Evolutionary conservation across 2,113 vertebrate species (phyloP).

Genomic region (Peromyscus polionotus): DNA sequence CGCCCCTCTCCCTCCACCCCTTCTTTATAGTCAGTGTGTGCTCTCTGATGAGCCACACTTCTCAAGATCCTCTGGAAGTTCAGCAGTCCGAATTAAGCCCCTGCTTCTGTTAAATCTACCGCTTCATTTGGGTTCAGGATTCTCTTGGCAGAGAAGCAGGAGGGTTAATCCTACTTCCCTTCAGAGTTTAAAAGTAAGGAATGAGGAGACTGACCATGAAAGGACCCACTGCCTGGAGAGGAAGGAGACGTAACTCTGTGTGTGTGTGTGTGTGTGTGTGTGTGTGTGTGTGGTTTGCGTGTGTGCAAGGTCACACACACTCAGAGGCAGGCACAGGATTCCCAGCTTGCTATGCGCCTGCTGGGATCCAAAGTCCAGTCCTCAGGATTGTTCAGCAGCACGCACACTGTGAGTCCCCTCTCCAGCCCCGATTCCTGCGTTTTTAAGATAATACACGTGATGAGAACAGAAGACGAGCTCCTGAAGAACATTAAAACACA

Average conservation of each 20-base stretch:
- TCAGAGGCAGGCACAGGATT: neutral
- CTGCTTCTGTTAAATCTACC: slow-evolving; percentile 14
- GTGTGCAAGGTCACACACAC: too few species aligned
- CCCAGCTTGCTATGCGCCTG: neutral
- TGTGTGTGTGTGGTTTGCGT: neutral
- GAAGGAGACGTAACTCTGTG: neutral
- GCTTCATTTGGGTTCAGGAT: slow-evolving; percentile 20
- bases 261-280: neutral
- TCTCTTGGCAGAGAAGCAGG: slow-evolving; percentile 49
- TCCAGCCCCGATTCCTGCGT: neutral
- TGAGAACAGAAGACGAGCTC: slow-evolving; percentile 19
- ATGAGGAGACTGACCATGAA: neutral
- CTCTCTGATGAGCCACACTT: neutral
- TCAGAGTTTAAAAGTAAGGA: neutral
- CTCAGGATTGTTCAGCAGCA: neutral
- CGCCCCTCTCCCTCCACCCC: neutral
- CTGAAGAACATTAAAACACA: slow-evolving; percentile 18
- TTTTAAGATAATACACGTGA: slow-evolving; percentile 45
- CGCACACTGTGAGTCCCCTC: neutral
- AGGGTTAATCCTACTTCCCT: neutral
- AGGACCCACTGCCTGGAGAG: slow-evolving; percentile 30
- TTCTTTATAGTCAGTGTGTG: neutral
- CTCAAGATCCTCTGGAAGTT: slow-evolving; percentile 12
- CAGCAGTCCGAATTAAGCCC: neutral
- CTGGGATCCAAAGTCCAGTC: too few species aligned